Evolutionary conservation across 2,888 invertebrate species (phyloP).

Genomic region (Pyrrhia umbra): DNA sequence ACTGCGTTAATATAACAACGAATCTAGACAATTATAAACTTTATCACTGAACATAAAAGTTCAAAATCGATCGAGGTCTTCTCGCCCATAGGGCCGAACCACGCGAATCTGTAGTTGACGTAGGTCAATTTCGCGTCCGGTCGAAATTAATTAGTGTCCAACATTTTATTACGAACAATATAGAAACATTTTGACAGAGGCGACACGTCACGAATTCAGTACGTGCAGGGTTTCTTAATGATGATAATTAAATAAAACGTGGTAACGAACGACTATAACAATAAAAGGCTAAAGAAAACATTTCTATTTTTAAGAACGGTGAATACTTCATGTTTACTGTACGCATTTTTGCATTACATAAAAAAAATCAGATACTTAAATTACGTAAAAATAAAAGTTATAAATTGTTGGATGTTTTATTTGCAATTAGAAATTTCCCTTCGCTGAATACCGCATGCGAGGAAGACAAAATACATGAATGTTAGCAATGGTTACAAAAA

Average conservation of each 20-base stretch:
- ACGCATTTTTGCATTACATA: slow-evolving; percentile 1
- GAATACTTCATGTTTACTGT: slow-evolving; percentile 26
- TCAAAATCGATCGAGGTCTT: slow-evolving; percentile 21
- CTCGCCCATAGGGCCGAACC: slow-evolving; percentile 35
- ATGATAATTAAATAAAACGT: slow-evolving; percentile 52
- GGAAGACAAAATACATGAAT: no score
- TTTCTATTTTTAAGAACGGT: slow-evolving; percentile 40
- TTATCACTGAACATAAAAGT: slow-evolving; percentile 36
- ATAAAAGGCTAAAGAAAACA: slow-evolving; percentile 45
- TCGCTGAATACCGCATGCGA: no score
- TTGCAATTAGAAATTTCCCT: no score
- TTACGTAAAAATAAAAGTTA: no score
- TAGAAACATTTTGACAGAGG: slow-evolving; percentile 33
- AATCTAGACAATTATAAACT: slow-evolving; percentile 30
- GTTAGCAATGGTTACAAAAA: no score
- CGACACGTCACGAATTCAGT: slow-evolving; percentile 39
- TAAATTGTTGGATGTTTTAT: no score
- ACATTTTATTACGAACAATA: slow-evolving; percentile 74
- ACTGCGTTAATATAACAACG: slow-evolving; percentile 12
- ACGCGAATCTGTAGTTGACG: slow-evolving; percentile 58
- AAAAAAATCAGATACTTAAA: no score
- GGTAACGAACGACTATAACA: slow-evolving; percentile 25
- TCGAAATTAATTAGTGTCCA: slow-evolving; percentile 81
- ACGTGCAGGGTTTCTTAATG: slow-evolving; percentile 53
- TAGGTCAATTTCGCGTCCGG: slow-evolving; percentile 80